Evolutionary conservation across 2,113 vertebrate species (phyloP), one percentile per base, ranked within the genome.

Genomic region (Macroglossus sobrinus): DNA sequence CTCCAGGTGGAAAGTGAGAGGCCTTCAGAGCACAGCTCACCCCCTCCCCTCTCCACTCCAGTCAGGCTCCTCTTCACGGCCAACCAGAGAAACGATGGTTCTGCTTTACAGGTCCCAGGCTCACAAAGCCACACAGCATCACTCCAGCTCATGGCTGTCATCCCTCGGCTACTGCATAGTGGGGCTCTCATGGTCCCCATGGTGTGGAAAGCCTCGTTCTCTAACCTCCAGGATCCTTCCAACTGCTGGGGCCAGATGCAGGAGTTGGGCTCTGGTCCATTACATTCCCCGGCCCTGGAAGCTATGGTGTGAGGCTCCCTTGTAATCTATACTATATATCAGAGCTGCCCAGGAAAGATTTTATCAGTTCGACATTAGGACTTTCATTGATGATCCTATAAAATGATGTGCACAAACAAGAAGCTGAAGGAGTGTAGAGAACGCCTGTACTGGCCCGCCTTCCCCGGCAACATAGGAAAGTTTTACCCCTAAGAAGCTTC

Each of bases 1-100:
- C 3, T 35, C 35, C 0, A 1, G 40, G 28, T 0, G 7, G n/a
- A 28, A n/a, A 3, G 1, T 78, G 50, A 57, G 11, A 33, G 35
- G 26, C 40, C 47, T 63, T 66, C 8, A 1, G 84, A 43, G 69
- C 35, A 43, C 35, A 22, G 12, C 24, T 61, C 14, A 8, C 55
- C 33, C 24, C 59, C 57, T 8, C 50, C 50, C 45, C 15, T 50
- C 50, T 7, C 15, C 33, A 18, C 82, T 92, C 33, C 26, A 76
- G n/a, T 33, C 35, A 47, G 75, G 22, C 38, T 38, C 66, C 68
- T 40, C 40, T 53, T n/a, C 0, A 4, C 35, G 74, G 35, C 76
- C 57, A 75, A 55, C 53, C 74, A 55, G 55, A 72, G 22, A 55
- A 40, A 61, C 18, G 9, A 10, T 10, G 7, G 12, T 3, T 76